phyloP scores from a whole-genome alignment of 1,140 invertebrate genomes.

The Drosophila athabasca region DNA sequence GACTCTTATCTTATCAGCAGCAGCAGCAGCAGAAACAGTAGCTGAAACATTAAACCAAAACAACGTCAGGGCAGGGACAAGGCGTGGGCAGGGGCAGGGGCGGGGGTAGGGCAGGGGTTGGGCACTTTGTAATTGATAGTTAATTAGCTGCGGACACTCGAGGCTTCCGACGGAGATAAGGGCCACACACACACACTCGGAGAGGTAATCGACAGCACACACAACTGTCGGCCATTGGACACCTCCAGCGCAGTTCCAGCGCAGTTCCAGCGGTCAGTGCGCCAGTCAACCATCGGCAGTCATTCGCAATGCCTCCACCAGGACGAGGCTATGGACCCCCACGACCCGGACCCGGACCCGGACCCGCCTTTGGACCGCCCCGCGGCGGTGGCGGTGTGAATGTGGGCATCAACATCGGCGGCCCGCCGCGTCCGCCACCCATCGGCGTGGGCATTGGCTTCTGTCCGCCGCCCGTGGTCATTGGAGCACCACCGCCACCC shows the following conservation, averaged over 20 bases:
- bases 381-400: conserved; percentile 60
- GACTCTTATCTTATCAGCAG: conserved; percentile 56
- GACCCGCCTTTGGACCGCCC: conserved; percentile 50
- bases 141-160: conserved; percentile 61
- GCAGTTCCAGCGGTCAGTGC: neutral
- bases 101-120: no score
- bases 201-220: conserved; percentile 5
- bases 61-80: conserved; percentile 8
- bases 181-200: neutral
- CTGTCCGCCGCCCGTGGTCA: conserved; percentile 33
- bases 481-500: conserved; percentile 35
- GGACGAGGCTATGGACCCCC: conserved; percentile 59
- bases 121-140: conserved; percentile 62
- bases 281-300: conserved; percentile 48
- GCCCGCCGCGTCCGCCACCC: conserved; percentile 56
- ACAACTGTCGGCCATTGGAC: conserved; percentile 25
- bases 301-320: conserved; percentile 67
- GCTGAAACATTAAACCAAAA: conserved; percentile 13
- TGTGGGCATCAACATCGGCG: conserved; percentile 68
- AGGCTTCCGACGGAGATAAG: conserved; percentile 29
- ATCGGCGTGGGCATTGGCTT: conserved; percentile 65
- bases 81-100: no score
- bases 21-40: conserved; percentile 9
- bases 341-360: conserved; percentile 43
- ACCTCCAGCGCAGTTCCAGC: no score